Evolutionary conservation across 1,140 invertebrate genomes (phyloP).

Genomic region (Caenorhabditis inopinata): DNA sequence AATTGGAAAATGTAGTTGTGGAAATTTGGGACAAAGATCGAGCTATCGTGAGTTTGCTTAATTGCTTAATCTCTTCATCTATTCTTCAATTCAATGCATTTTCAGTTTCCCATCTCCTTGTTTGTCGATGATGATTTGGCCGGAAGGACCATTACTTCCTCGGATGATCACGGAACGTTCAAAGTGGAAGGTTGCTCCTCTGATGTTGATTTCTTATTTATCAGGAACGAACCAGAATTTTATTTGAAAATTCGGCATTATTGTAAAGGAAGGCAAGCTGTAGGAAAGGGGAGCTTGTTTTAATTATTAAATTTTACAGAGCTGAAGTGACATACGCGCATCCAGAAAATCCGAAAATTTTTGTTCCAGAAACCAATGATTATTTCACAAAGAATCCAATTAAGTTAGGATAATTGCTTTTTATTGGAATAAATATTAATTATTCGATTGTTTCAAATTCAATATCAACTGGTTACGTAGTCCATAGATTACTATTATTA

Average conservation of each 20-base stretch:
- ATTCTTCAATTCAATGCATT: not conserved
- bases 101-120: constrained; percentile 21
- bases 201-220: constrained; percentile 42
- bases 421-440: constrained; percentile 23
- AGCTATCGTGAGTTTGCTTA: constrained; percentile 14
- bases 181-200: constrained; percentile 46
- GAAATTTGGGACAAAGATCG: constrained; percentile 48
- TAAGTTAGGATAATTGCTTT: constrained; percentile 25
- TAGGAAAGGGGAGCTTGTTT: not conserved
- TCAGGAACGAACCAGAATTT: constrained; percentile 40
- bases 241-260: constrained; percentile 44
- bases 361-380: constrained; percentile 46
- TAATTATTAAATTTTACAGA: not conserved
- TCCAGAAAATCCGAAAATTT: constrained; percentile 23
- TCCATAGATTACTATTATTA: no score
- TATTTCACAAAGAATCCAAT: constrained; percentile 46
- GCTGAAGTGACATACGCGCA: not conserved
- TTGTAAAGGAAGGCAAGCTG: constrained; percentile 40
- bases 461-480: not conserved
- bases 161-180: constrained; percentile 45
- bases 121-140: constrained; percentile 49
- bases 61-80: no score
- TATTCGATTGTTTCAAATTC: not conserved
- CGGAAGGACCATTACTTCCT: constrained; percentile 35
- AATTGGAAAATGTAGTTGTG: constrained; percentile 38